These are phyloP conservation scores for Pteropus rufus DNA, from an alignment of 2,797 vertebrate species.

Conservation along the genomic window DNA sequence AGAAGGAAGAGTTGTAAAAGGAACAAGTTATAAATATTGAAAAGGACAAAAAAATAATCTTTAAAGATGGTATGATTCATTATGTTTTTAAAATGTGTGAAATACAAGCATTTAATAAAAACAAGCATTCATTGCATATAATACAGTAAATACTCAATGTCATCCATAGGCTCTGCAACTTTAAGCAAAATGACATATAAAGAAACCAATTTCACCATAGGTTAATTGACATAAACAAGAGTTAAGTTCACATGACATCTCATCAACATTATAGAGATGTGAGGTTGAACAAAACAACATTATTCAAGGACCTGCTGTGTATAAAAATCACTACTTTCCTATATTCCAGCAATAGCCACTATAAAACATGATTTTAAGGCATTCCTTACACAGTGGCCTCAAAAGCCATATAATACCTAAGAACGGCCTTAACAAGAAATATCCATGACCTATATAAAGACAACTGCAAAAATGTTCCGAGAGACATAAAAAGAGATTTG, in stretches of 20 bases:
- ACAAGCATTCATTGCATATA: neutral
- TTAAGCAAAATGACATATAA: neutral
- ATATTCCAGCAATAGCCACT: neutral
- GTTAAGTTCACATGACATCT: neutral
- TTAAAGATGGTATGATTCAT: neutral
- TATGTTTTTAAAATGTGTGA: neutral
- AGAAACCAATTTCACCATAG: neutral
- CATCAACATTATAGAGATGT: neutral
- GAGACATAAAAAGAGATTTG: neutral
- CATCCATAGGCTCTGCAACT: neutral
- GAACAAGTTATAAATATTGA: neutral
- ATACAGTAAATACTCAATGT: neutral
- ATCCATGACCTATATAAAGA: slow-evolving; percentile 13
- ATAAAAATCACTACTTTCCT: slow-evolving; percentile 19
- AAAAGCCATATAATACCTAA: neutral
- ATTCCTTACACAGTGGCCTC: neutral
- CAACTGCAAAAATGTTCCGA: neutral
- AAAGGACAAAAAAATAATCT: neutral
- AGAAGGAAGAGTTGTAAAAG: neutral
- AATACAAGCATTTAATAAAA: neutral
- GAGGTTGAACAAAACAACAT: neutral
- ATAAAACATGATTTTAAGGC: slow-evolving; percentile 27
- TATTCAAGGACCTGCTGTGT: neutral
- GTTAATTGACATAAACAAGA: neutral
- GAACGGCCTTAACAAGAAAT: neutral